Evolutionary conservation across 2,888 invertebrate genomes (phyloP).

Genomic region (Noctua fimbriata): DNA sequence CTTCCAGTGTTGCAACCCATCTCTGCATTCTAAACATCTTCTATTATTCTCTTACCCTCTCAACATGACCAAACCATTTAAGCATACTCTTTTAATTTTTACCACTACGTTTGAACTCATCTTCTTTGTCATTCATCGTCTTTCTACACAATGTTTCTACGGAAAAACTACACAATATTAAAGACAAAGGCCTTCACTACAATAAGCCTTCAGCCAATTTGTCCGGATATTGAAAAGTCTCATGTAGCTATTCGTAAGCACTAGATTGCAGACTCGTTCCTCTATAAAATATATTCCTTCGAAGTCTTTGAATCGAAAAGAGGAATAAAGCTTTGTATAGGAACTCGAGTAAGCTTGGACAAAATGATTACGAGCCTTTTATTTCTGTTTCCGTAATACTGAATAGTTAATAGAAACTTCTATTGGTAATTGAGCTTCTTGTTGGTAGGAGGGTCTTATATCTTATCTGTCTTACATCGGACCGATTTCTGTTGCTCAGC

Average conservation of each 20-base stretch:
- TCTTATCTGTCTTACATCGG: neutral
- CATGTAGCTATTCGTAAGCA: slow-evolving; percentile 14
- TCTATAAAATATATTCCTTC: slow-evolving; percentile 42
- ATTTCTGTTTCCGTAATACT: slow-evolving; percentile 11
- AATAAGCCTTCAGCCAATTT: slow-evolving; percentile 41
- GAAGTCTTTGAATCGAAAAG: slow-evolving; percentile 20
- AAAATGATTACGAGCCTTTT: neutral
- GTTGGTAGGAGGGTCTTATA: neutral
- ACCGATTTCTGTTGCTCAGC: neutral
- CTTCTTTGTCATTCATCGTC: no score
- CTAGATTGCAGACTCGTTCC: slow-evolving; percentile 29
- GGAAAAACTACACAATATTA: slow-evolving; percentile 18
- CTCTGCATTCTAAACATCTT: neutral
- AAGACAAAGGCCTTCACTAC: neutral
- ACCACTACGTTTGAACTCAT: neutral
- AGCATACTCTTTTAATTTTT: neutral
- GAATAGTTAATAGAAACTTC: slow-evolving; percentile 25
- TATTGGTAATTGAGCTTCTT: slow-evolving; percentile 7
- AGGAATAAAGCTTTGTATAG: slow-evolving; percentile 1
- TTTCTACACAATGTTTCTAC: neutral
- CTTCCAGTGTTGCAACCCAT: neutral
- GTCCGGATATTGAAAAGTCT: slow-evolving; percentile 45
- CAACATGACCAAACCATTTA: neutral
- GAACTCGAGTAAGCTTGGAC: slow-evolving; percentile 29
- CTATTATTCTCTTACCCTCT: neutral